Conservation (phyloP, 2,113 vertebrate genomes). For the Psammodynastes pulverulentus region DNA sequence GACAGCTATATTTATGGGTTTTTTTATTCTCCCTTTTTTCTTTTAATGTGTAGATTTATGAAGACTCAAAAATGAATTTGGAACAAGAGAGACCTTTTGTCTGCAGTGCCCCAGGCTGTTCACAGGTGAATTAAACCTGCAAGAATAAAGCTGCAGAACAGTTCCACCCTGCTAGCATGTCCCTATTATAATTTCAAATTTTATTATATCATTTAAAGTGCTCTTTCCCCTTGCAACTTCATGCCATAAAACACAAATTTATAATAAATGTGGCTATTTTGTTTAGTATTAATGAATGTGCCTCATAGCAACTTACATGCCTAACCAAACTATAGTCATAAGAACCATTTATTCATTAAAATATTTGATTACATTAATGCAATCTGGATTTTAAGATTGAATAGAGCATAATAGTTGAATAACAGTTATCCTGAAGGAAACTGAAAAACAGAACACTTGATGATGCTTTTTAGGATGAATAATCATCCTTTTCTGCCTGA, state of each 20-base stretch:
- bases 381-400: neutral
- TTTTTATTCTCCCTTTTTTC: slow-evolving; percentile 59
- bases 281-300: neutral
- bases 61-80: slow-evolving; percentile 97
- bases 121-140: slow-evolving; percentile 87
- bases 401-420: neutral
- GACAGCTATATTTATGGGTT: slow-evolving; percentile 63
- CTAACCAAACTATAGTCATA: neutral
- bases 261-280: neutral
- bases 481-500: neutral
- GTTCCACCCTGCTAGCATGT: slow-evolving; percentile 42
- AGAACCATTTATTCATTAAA: slow-evolving; percentile 5
- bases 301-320: neutral
- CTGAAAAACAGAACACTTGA: neutral
- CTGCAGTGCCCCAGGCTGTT: slow-evolving; percentile 97
- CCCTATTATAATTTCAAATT: slow-evolving; percentile 15
- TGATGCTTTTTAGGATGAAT: neutral
- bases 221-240: neutral
- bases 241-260: slow-evolving; percentile 24
- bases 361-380: neutral
- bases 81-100: slow-evolving; percentile 98
- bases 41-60: slow-evolving; percentile 87
- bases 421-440: neutral
- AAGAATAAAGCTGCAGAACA: slow-evolving; percentile 52
- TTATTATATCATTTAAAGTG: neutral